These are phyloP conservation scores for Grus americana DNA, from an alignment of 2,113 vertebrate genomes.

Conservation along the genomic window DNA sequence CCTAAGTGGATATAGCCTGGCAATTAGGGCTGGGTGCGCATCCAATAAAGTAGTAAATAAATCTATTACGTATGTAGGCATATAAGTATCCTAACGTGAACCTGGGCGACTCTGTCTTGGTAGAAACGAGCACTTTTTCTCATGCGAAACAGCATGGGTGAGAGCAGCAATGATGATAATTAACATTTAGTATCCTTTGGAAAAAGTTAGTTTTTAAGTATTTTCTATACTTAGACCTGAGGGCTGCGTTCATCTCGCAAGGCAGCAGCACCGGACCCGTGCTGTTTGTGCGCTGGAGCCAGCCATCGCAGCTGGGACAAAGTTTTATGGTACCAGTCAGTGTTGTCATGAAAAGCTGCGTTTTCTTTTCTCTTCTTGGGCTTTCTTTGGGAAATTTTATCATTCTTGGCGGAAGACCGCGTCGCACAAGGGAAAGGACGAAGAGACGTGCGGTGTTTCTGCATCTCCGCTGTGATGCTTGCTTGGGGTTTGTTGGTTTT, in stretches of 20 bases:
- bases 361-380: background rate
- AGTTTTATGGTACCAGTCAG: background rate
- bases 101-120: background rate
- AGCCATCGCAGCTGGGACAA: background rate
- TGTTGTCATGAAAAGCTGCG: background rate
- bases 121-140: background rate
- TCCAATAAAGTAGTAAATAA: background rate
- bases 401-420: fast-evolving
- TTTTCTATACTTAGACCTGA: background rate
- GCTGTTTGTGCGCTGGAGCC: background rate
- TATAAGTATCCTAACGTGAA: background rate
- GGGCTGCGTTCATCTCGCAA: background rate
- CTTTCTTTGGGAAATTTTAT: background rate
- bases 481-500: background rate
- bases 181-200: background rate
- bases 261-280: background rate
- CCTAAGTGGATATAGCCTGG: background rate
- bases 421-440: fast-evolving
- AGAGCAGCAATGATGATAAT: background rate
- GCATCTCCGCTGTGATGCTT: background rate
- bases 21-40: background rate
- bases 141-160: background rate
- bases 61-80: fast-evolving
- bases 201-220: background rate
- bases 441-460: background rate